A percentile compares a stretch with the other conserved stretches of the same genome.
These are phyloP conservation scores for Distichodus sexfasciatus DNA, from an alignment of 2,797 vertebrate species.

Conservation along the genomic window DNA sequence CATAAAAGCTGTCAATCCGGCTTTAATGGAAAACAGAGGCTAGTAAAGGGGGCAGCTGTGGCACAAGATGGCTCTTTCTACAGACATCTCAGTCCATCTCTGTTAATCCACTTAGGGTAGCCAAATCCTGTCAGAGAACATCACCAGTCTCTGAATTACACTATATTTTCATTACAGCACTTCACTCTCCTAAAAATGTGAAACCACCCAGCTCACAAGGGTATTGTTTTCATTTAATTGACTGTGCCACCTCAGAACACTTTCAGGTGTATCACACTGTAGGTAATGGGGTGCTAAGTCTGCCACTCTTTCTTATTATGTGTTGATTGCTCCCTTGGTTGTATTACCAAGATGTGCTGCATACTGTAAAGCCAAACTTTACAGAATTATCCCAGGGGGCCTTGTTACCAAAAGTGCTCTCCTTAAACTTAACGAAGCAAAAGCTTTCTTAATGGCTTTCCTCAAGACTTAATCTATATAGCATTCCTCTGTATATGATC, in stretches of 20 bases:
- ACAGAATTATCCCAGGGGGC: slow-evolving; percentile 50
- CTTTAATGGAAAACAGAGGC: slow-evolving; percentile 37
- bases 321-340: slow-evolving; percentile 27
- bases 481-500: slow-evolving; percentile 25
- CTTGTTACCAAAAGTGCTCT: slow-evolving; percentile 57
- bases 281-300: background rate
- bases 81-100: slow-evolving; percentile 43
- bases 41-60: slow-evolving; percentile 50
- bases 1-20: slow-evolving; percentile 44
- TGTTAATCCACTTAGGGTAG: slow-evolving; percentile 19
- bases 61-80: slow-evolving; percentile 41
- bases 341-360: slow-evolving; percentile 28
- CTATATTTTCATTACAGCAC: background rate
- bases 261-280: slow-evolving; percentile 4
- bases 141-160: background rate
- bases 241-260: slow-evolving; percentile 2
- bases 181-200: background rate
- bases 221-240: background rate
- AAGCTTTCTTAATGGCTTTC: too few relatives aligned
- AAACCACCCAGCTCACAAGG: background rate
- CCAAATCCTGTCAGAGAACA: slow-evolving; percentile 2
- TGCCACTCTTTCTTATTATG: slow-evolving; percentile 19
- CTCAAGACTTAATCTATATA: too few relatives aligned
- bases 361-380: slow-evolving; percentile 30
- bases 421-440: slow-evolving; percentile 56